Percentiles rank a stretch among this genome's conserved stretches.
phyloP scores from a whole-genome alignment of 2,888 invertebrate species.

The Drosophila siamana region DNA sequence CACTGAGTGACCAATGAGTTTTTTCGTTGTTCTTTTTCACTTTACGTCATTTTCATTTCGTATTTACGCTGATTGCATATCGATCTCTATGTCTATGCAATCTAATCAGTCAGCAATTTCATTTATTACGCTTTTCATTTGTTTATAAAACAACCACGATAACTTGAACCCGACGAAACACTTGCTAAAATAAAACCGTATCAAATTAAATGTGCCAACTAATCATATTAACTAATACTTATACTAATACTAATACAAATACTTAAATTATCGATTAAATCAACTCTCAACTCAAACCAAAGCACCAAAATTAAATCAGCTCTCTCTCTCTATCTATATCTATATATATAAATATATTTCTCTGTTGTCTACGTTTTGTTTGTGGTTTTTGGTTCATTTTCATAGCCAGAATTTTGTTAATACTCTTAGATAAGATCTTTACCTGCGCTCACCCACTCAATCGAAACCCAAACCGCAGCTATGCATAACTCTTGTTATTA shows the following conservation, averaged over 20 bases:
- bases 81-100: slow-evolving; percentile 17
- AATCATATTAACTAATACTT: slow-evolving; percentile 38
- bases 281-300: slow-evolving; percentile 29
- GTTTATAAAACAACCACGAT: slow-evolving; percentile 64
- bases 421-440: slow-evolving; percentile 31
- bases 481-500: slow-evolving; percentile 43
- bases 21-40: neutral
- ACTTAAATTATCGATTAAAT: slow-evolving; percentile 34
- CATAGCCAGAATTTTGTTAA: slow-evolving; percentile 69
- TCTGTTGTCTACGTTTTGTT: slow-evolving; percentile 14
- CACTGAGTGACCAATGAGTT: slow-evolving; percentile 46
- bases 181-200: slow-evolving; percentile 76
- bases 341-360: neutral
- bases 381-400: slow-evolving; percentile 36
- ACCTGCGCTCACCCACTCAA: slow-evolving; percentile 23
- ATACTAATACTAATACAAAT: slow-evolving; percentile 44
- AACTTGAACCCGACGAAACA: slow-evolving; percentile 86
- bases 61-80: slow-evolving; percentile 26
- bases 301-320: slow-evolving; percentile 51
- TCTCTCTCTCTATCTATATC: slow-evolving; percentile 16
- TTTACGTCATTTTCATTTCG: slow-evolving; percentile 29
- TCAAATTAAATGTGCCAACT: slow-evolving; percentile 50
- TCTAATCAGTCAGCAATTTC: slow-evolving; percentile 24
- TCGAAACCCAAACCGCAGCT: slow-evolving; percentile 36
- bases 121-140: slow-evolving; percentile 57